Evolutionary conservation across 2,888 invertebrate species (phyloP), one percentile per base, ranked within the genome.

Genomic region (Mechanitis mazaeus): DNA sequence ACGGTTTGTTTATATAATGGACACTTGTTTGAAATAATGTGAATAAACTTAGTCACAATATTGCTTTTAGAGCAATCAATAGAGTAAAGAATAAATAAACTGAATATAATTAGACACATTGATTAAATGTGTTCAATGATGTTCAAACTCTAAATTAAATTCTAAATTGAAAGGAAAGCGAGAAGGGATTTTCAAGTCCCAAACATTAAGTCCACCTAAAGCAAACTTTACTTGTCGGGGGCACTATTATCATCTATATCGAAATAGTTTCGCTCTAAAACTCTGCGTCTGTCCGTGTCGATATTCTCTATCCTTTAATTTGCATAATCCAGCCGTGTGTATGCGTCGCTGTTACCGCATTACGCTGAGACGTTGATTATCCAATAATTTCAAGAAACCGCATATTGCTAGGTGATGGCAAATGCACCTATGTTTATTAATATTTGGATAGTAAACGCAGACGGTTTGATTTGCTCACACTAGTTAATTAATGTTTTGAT

Each of bases 271-370:
- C 59, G 55, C 61, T 66, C 66, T 64, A 58, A 61, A 66, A 64
- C 61, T 64, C 60, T 56, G 58, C 60, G 55, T 56, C 58, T 64
- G 63, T 61, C 58, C 55, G 60, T 63, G 64, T 67, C 70, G 68
- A 65, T 68, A 69, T 65, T 60, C 63, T 58, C 31, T 53, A 33
- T 57, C 54, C 58, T 61, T 45, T 35, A 28, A 69, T 70, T 70
- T 69, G 59, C 70, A 70, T 70, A 70, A 70, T 70, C 65, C 54
- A 33, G 60, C 60, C 63, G 67, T 67, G 67, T 66, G 65, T 69
- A 69, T 67, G 69, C 68, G 58, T 59, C 58, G 53, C 64, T 60
- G 59, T 63, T 64, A 65, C 67, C 60, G 64, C 56, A 70, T 73
- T 71, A 69, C 69, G 66, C 59, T 42, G 64, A 46, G 58, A 50